Evolutionary conservation across 2,113 vertebrate species (phyloP), one percentile per base, ranked within the genome.

Genomic region (Muntiacus muntjak): DNA sequence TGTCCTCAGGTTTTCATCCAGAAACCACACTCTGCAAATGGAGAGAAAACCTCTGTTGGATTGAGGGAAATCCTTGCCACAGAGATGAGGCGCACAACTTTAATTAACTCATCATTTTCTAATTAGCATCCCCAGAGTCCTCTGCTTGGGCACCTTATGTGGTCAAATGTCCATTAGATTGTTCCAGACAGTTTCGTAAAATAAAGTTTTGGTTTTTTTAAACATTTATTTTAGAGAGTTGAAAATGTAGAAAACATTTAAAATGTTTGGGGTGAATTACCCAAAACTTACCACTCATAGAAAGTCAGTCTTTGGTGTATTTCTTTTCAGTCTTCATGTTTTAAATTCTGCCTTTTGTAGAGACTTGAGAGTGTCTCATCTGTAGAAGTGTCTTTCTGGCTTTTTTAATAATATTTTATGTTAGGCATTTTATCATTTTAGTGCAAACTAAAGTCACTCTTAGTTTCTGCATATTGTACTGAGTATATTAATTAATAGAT

Each of bases 21-120:
- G 97, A 94, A 98, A 97, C 94, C 89, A 52, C 95, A 96, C 92
- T 97, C 91, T 96, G 87, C 91, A 97, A 98, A 95, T 85, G 94
- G 91, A 98, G 91, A 94, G 95, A 97, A 98, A 97, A 94, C 79
- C 97, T 82, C 95, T 78, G n/a, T 85, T 96, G 97, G 94, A 97
- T 97, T 97, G 95, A 97, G 97, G 95, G 62, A 81, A 97, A 98
- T 95, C 97, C 84, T 98, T 97, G 96, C 97, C 91, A 87, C 91
- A 14, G 94, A 98, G 95, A 98, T 97, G 87, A 95, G 97, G 87
- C 76, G 76, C 90, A 93, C 95, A 97, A 94, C 95, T 97, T 98
- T 98, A 97, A 98, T 98, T 98, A 98, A 97, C 95, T 97, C 96
- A 95, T 97, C 95, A 93, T 97, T 97, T 98, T 98, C 98, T 98